A percentile compares a stretch with the other conserved stretches of the same genome.
Evolutionary conservation across 2,797 vertebrate species (phyloP).

Genomic region (Pachyuromys duprasi): DNA sequence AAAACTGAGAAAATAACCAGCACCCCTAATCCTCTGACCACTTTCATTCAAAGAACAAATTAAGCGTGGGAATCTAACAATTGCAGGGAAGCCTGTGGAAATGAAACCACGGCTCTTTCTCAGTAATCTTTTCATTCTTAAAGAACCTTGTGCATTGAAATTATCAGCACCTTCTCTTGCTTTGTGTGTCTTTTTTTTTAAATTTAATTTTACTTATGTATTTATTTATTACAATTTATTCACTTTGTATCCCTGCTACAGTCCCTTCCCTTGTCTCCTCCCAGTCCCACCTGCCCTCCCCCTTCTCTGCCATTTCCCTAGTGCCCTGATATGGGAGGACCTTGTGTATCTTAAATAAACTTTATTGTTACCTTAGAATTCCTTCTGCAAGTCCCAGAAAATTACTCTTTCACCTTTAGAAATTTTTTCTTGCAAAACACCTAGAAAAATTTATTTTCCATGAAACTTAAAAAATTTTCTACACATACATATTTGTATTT

Average conservation of each 20-base stretch:
- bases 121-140: constrained; percentile 45
- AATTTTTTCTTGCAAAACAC: constrained; percentile 33
- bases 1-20: constrained; percentile 6
- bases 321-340: no score
- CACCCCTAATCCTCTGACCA: constrained; percentile 17
- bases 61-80: constrained; percentile 35
- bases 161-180: background rate
- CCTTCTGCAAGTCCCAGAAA: constrained; percentile 46
- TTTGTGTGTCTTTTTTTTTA: no score
- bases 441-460: constrained; percentile 18
- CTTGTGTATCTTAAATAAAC: constrained; percentile 44
- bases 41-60: constrained; percentile 62
- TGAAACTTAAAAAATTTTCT: background rate
- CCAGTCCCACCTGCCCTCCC: no score
- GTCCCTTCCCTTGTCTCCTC: no score
- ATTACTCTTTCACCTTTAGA: constrained; percentile 33
- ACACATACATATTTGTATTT: constrained; percentile 30
- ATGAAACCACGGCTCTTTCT: constrained; percentile 51
- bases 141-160: background rate
- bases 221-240: no score
- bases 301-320: no score
- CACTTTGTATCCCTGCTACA: no score
- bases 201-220: no score
- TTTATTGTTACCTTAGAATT: constrained; percentile 52
- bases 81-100: background rate